A percentile compares a stretch with the other conserved stretches of the same genome.
Conservation (phyloP, 2,113 vertebrate genomes). For the Malurus alboscapulatus region DNA sequence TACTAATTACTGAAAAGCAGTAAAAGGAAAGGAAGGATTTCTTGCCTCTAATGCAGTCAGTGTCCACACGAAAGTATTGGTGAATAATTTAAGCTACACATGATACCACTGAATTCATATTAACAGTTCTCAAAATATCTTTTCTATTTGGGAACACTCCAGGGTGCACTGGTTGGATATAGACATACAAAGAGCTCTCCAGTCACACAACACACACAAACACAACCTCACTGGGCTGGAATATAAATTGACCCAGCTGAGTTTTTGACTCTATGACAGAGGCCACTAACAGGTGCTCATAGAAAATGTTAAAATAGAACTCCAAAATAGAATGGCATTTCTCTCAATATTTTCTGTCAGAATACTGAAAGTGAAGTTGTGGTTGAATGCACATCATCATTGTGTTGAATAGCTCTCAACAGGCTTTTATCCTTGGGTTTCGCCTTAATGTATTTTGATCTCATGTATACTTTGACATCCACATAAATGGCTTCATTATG, state of each 20-base stretch:
- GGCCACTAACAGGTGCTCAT: neutral
- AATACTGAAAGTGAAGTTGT: neutral
- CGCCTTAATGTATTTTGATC: neutral
- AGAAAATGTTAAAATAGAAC: neutral
- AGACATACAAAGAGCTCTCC: neutral
- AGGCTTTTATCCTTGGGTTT: neutral
- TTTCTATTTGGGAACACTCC: neutral
- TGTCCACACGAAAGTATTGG: neutral
- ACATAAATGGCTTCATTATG: neutral
- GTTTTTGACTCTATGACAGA: neutral
- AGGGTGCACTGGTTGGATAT: neutral
- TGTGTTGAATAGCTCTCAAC: neutral
- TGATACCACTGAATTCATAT: neutral
- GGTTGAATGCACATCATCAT: neutral
- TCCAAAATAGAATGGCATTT: neutral
- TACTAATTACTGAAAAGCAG: neutral
- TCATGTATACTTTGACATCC: neutral
- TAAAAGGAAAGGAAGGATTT: neutral
- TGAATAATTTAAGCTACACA: neutral
- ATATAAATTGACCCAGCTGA: neutral
- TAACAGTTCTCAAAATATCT: neutral
- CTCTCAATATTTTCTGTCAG: neutral
- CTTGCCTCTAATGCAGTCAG: neutral
- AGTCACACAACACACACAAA: accelerated
- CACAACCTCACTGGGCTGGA: neutral